Conservation (phyloP, 2,797 vertebrate species). For the Mionectes olivaceus region DNA sequence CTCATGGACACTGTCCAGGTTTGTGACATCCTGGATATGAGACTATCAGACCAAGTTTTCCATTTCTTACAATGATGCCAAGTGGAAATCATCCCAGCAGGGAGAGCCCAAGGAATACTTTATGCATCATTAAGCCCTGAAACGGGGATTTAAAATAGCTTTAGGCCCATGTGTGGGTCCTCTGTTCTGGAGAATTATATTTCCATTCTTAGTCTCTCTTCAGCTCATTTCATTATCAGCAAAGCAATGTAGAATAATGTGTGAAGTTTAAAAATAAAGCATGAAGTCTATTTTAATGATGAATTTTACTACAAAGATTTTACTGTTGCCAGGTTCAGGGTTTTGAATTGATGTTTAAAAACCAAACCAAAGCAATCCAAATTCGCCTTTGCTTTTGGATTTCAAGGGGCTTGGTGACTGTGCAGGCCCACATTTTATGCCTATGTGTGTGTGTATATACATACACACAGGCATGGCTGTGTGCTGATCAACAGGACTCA, state of each 20-base stretch:
- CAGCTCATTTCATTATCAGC: background rate
- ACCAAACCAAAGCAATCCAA: background rate
- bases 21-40: background rate
- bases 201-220: background rate
- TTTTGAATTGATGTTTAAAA: background rate
- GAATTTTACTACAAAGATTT: background rate
- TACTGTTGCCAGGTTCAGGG: background rate
- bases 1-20: background rate
- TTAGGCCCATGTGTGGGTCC: background rate
- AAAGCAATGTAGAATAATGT: background rate
- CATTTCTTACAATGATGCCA: background rate
- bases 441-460: background rate
- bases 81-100: background rate
- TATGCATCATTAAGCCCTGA: background rate
- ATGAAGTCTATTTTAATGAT: background rate
- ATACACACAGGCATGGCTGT: background rate
- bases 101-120: background rate
- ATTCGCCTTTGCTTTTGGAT: background rate
- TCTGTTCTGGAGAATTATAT: background rate
- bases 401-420: background rate
- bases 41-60: background rate
- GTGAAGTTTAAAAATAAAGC: background rate
- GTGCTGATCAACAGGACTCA: background rate
- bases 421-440: background rate
- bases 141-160: slow-evolving; percentile 15